Evolutionary conservation across 2,797 vertebrate species (phyloP).

Genomic region (Lerista edwardsae): DNA sequence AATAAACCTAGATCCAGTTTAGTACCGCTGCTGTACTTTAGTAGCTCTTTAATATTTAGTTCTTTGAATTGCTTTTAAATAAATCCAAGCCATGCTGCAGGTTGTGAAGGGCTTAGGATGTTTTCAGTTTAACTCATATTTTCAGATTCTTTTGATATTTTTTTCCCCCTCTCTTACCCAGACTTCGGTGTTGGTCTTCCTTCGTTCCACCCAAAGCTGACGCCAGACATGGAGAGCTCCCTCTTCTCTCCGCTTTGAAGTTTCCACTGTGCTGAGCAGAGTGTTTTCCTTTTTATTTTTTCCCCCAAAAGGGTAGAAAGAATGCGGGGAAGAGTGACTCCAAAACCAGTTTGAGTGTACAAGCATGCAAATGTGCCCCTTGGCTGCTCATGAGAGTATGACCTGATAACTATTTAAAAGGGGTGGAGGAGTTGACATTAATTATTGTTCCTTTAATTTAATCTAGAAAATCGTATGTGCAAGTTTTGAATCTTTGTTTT

Average conservation of each 20-base stretch:
- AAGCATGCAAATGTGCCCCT: neutral
- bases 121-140: no score
- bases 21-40: no score
- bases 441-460: neutral
- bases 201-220: constrained; percentile 67
- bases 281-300: constrained; percentile 17
- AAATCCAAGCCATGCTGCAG: no score
- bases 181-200: constrained; percentile 64
- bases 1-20: no score
- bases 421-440: neutral
- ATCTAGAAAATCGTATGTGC: neutral
- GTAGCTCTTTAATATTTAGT: no score
- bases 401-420: neutral
- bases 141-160: no score
- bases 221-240: constrained; percentile 70
- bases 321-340: neutral
- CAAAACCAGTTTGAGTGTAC: neutral
- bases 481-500: neutral
- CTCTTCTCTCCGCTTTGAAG: constrained; percentile 68
- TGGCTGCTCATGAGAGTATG: neutral
- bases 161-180: constrained; percentile 12
- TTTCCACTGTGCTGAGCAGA: neutral
- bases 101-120: no score
- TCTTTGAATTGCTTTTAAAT: no score
- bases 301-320: neutral